A percentile compares a stretch with the other conserved stretches of the same genome.
These are phyloP conservation scores for Microtus oregoni DNA, from an alignment of 2,113 vertebrate genomes.

Conservation along the genomic window DNA sequence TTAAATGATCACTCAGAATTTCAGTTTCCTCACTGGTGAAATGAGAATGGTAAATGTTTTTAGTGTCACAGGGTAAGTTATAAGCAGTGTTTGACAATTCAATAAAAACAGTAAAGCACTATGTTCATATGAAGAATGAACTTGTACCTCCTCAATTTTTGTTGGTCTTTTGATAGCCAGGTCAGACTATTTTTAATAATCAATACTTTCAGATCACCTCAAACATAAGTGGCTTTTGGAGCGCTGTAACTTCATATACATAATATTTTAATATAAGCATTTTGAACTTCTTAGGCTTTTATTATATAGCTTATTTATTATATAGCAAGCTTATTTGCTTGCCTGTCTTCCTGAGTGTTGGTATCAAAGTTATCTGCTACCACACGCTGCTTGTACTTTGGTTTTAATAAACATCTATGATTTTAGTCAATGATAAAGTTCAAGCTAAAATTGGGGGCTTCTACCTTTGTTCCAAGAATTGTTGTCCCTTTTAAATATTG, in stretches of 20 bases:
- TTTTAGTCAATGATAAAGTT: constrained; percentile 21
- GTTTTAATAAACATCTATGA: constrained; percentile 22
- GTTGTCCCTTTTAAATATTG: constrained; percentile 55
- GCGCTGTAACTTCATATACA: constrained; percentile 13
- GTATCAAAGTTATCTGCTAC: neutral
- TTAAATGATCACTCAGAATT: neutral
- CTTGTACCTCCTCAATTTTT: constrained; percentile 23
- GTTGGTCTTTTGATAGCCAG: constrained; percentile 41
- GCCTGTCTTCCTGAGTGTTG: neutral
- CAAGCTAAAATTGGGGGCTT: constrained; percentile 20
- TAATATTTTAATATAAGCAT: neutral
- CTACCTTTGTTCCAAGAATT: neutral
- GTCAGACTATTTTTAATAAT: neutral
- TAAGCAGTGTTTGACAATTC: constrained; percentile 4
- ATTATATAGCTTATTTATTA: neutral
- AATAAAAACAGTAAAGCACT: neutral
- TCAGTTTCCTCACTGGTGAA: neutral
- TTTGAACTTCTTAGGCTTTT: constrained; percentile 1
- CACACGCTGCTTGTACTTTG: neutral
- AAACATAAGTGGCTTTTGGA: constrained; percentile 3
- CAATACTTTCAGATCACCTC: neutral
- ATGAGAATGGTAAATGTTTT: neutral
- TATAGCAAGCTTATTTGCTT: neutral
- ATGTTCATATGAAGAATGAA: neutral
- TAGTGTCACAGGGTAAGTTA: neutral